These are phyloP conservation scores for Linnaemya vulpina DNA, from an alignment of 2,888 invertebrate genomes.

Conservation along the genomic window DNA sequence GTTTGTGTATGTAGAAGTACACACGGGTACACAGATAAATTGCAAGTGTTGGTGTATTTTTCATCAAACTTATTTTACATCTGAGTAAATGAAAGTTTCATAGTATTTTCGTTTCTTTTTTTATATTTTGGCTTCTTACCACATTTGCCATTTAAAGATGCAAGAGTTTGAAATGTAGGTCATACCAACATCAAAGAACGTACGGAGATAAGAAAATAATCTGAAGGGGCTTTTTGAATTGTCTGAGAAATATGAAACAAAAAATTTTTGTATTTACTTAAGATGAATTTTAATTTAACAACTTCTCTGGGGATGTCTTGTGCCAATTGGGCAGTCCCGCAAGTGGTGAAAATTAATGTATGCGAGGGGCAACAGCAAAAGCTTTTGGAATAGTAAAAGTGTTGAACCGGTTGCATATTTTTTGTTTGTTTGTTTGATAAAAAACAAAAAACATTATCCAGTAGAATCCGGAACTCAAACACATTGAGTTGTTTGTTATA, in stretches of 20 bases:
- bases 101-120: not conserved
- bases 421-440: too few relatives aligned
- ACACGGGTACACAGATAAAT: not conserved
- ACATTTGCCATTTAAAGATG: constrained; percentile 43
- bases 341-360: too few relatives aligned
- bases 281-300: too few relatives aligned
- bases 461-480: too few relatives aligned
- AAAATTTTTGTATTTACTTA: not conserved
- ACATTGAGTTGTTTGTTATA: too few relatives aligned
- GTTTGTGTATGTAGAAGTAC: constrained; percentile 4
- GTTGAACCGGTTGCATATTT: too few relatives aligned
- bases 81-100: not conserved
- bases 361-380: too few relatives aligned
- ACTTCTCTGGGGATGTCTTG: too few relatives aligned
- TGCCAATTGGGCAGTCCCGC: too few relatives aligned
- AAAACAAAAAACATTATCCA: too few relatives aligned
- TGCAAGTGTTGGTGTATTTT: constrained; percentile 20
- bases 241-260: not conserved
- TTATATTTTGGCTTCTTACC: constrained; percentile 28
- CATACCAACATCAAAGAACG: constrained; percentile 26
- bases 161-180: constrained; percentile 44
- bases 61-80: constrained; percentile 29
- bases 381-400: too few relatives aligned
- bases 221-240: constrained; percentile 27
- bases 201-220: constrained; percentile 1